These are phyloP conservation scores for Zaprionus taronus DNA, from an alignment of 1,140 invertebrate genomes.

Conservation along the genomic window DNA sequence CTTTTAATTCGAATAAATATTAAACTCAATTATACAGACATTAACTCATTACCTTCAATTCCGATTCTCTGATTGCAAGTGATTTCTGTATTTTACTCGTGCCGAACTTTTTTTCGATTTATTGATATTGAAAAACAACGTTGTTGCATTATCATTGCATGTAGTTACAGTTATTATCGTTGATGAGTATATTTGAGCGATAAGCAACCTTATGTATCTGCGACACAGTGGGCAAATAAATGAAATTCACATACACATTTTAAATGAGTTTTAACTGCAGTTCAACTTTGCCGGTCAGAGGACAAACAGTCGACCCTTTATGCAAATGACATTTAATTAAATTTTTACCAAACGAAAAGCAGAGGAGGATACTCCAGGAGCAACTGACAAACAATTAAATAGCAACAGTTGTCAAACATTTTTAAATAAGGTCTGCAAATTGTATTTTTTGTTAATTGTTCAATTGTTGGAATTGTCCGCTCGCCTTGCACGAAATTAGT, in stretches of 20 bases:
- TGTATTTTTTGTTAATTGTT: slow-evolving; percentile 81
- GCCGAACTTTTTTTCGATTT: slow-evolving; percentile 1
- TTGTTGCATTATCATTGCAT: slow-evolving; percentile 26
- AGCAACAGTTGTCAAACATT: slow-evolving; percentile 59
- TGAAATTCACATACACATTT: slow-evolving; percentile 50
- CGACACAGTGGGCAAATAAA: slow-evolving; percentile 1
- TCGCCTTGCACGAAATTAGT: slow-evolving; percentile 69
- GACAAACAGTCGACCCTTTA: slow-evolving; percentile 23
- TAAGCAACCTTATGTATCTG: slow-evolving; percentile 52
- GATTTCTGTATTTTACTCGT: neutral
- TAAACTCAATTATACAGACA: no score
- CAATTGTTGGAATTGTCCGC: slow-evolving; percentile 45
- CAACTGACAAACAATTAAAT: slow-evolving; percentile 64
- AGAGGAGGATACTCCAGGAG: neutral
- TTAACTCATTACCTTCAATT: neutral
- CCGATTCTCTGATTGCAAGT: neutral
- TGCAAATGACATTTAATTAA: slow-evolving; percentile 77
- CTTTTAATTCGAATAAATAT: no score
- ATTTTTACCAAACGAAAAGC: slow-evolving; percentile 36
- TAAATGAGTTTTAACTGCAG: slow-evolving; percentile 41
- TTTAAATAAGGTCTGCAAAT: slow-evolving; percentile 72
- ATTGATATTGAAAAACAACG: slow-evolving; percentile 23
- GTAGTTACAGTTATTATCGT: neutral
- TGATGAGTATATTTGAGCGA: slow-evolving; percentile 55
- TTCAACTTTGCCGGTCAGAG: slow-evolving; percentile 21